phyloP scores from a whole-genome alignment of 23 tunicate genomes.

The Styela plicata region DNA sequence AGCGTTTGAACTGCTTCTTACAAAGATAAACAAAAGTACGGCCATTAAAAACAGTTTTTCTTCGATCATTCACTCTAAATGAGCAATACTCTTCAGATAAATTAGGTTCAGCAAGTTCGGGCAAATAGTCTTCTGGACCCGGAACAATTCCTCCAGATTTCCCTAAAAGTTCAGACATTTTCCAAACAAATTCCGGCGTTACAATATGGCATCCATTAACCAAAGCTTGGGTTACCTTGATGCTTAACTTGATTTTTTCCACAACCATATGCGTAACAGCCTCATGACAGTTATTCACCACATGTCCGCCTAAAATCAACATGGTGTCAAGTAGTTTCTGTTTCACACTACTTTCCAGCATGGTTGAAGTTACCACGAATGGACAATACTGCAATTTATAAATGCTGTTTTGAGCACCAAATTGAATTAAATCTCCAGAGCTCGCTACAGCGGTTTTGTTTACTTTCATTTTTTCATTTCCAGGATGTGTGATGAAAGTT shows the following conservation, averaged over 20 bases:
- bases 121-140: conserved; percentile 28
- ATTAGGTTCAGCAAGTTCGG: conserved; percentile 49
- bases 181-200: conserved; percentile 11
- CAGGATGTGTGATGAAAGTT: conserved; percentile 31
- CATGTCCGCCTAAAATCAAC: conserved; percentile 30
- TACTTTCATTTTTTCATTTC: conserved; percentile 27
- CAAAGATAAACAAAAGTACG: conserved; percentile 46
- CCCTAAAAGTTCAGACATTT: conserved; percentile 2
- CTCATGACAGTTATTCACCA: conserved; percentile 39
- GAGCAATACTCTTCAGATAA: conserved; percentile 31
- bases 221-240: conserved; percentile 61
- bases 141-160: not conserved
- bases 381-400: conserved; percentile 23
- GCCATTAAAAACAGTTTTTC: conserved; percentile 41
- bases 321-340: conserved; percentile 19
- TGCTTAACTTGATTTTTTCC: conserved; percentile 37
- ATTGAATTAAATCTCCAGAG: conserved; percentile 33
- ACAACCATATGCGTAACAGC: conserved; percentile 50
- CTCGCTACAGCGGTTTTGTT: not conserved
- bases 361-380: conserved; percentile 30
- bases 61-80: conserved; percentile 11
- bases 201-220: conserved; percentile 52
- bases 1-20: conserved; percentile 42
- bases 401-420: conserved; percentile 54
- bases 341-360: conserved; percentile 13